phyloP scores from a whole-genome alignment of 2,888 invertebrate species.

The Drosophila monieri region DNA sequence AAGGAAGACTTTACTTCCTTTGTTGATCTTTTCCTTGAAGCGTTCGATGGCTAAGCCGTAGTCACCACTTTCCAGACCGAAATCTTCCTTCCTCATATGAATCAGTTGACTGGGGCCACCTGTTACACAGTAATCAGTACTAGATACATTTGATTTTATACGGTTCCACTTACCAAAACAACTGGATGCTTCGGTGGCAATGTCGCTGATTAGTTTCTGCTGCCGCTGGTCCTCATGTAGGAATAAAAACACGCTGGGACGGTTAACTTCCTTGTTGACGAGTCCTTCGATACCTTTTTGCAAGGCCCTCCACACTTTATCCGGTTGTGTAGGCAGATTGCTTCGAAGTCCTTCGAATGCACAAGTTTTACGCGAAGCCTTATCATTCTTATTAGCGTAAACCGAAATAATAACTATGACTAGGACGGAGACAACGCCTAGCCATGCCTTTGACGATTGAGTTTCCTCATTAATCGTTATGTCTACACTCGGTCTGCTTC shows the following conservation, averaged over 20 bases:
- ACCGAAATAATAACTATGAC: not conserved
- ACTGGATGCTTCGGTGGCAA: slow-evolving; percentile 65
- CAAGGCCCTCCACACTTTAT: slow-evolving; percentile 64
- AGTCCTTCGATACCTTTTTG: slow-evolving; percentile 66
- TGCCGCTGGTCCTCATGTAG: slow-evolving; percentile 54
- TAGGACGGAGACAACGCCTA: not conserved
- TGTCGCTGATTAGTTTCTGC: slow-evolving; percentile 57
- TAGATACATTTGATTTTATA: not conserved
- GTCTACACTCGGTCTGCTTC: not conserved
- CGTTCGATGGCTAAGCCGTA: slow-evolving; percentile 77
- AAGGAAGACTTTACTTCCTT: slow-evolving; percentile 75
- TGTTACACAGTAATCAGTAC: slow-evolving; percentile 10
- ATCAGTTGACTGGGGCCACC: slow-evolving; percentile 56
- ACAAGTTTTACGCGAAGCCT: slow-evolving; percentile 50
- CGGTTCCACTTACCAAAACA: slow-evolving; percentile 74
- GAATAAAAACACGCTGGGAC: slow-evolving; percentile 76
- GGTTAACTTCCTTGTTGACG: slow-evolving; percentile 58
- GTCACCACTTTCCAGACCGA: slow-evolving; percentile 64
- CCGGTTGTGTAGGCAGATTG: slow-evolving; percentile 55
- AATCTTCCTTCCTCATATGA: slow-evolving; percentile 65
- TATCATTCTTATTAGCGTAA: not conserved
- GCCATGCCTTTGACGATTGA: not conserved
- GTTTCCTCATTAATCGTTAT: not conserved
- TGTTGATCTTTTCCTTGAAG: slow-evolving; percentile 71
- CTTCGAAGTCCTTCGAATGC: slow-evolving; percentile 52